Evolutionary conservation across 2,888 invertebrate species (phyloP), one percentile per base, ranked within the genome.

Genomic region (Omphaloscelis lunosa): DNA sequence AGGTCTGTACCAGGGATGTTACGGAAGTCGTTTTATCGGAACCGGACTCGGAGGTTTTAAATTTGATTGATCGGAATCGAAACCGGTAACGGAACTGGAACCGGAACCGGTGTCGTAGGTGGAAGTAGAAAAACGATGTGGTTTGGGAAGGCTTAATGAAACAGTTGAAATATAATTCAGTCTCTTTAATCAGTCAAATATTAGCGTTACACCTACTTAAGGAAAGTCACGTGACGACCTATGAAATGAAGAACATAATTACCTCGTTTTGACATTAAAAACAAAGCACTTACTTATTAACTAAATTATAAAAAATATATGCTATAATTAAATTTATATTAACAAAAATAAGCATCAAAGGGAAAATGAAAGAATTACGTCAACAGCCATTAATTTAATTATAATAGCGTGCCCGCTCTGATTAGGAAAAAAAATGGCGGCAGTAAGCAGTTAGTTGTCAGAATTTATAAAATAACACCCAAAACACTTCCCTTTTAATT

Each of bases 371-470:
- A 68, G n/a, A 45, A 79, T 86, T 79, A 81, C 77, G 77, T 76
- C 78, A 79, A 63, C 82, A 61, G 8, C 62, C 75, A 84, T 84
- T 86, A 79, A 76, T 75, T 79, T 81, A 81, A 86, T 86, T 83
- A 88, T 59, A 48, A 76, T 86, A 72, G 81, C 86, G 84, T 88
- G 88, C 39, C 51, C 23, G 66, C 62, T 67, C 61, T 82, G 83
- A 83, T 84, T 86, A 75, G 56, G 23, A 70, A 78, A 34, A 34
- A 74, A 79, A 78, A 83, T 72, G 75, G 75, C 45, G 7, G 20
- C 23, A 6, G 17, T 0, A 17, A 53, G 67, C 39, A 70, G 59
- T 72, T 12, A 70, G 23, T 12, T 72, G 51, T 70, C 53, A 62
- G 61, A 69, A 56, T 67, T 73, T 56, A 62, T 81, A n/a, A 72